Conservation (phyloP, 2,888 invertebrate genomes). For the Clanis bilineata region DNA sequence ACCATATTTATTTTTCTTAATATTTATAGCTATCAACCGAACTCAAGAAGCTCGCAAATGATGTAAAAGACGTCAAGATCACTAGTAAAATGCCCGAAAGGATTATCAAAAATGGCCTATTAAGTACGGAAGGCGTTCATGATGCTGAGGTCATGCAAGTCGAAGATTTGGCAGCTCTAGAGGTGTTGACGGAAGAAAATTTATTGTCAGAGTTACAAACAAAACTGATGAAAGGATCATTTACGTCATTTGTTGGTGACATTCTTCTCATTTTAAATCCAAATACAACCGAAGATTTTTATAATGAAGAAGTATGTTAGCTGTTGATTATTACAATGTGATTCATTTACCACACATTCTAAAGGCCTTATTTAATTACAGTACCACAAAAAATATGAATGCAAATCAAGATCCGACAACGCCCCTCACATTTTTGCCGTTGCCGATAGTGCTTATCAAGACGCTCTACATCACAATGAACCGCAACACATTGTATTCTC, state of each 20-base stretch:
- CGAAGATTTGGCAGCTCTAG: slow-evolving; percentile 92
- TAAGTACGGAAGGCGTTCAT: slow-evolving; percentile 75
- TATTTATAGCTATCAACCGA: slow-evolving; percentile 85
- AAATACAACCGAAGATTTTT: slow-evolving; percentile 88
- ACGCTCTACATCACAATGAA: slow-evolving; percentile 93
- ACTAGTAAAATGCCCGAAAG: slow-evolving; percentile 69
- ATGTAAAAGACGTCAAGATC: slow-evolving; percentile 61
- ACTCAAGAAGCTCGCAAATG: slow-evolving; percentile 82
- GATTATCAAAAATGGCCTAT: slow-evolving; percentile 71
- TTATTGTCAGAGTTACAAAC: slow-evolving; percentile 86
- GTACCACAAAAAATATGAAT: slow-evolving; percentile 90
- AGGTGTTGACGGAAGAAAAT: slow-evolving; percentile 87
- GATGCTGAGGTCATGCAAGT: slow-evolving; percentile 88
- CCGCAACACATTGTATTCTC: slow-evolving; percentile 93
- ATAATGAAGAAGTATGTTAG: slow-evolving; percentile 85
- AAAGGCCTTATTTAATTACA: slow-evolving; percentile 59
- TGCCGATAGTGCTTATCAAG: slow-evolving; percentile 94
- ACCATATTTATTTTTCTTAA: background rate
- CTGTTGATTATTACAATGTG: background rate
- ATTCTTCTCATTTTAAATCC: slow-evolving; percentile 90
- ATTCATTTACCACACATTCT: too few relatives aligned
- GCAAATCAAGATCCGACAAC: slow-evolving; percentile 93
- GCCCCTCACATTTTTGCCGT: slow-evolving; percentile 95
- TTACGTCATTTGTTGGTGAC: slow-evolving; percentile 91
- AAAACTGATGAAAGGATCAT: slow-evolving; percentile 85